Evolutionary conservation across 2,888 invertebrate genomes (phyloP).

Genomic region (Leucoptera coffeella): DNA sequence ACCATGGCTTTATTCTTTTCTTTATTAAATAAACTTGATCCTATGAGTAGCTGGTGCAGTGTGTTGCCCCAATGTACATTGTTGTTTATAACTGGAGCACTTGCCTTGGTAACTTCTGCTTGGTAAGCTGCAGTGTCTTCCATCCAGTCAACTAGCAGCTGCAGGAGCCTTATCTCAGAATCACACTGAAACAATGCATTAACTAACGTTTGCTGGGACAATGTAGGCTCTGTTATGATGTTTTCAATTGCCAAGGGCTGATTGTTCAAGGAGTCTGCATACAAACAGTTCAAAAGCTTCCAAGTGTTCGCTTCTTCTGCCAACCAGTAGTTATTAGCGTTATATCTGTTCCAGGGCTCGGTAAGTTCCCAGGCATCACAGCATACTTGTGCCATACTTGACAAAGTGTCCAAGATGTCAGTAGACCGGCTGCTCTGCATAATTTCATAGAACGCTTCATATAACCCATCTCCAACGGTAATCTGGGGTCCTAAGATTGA

Average conservation of each 20-base stretch:
- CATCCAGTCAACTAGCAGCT: slow-evolving; percentile 89
- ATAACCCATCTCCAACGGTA: slow-evolving; percentile 23
- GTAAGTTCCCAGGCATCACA: slow-evolving; percentile 52
- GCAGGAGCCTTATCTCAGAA: slow-evolving; percentile 60
- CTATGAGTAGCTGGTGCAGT: slow-evolving; percentile 64
- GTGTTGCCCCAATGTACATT: slow-evolving; percentile 91
- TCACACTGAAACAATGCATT: slow-evolving; percentile 37
- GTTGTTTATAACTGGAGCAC: slow-evolving; percentile 35
- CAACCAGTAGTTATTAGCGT: slow-evolving; percentile 51
- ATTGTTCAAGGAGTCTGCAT: slow-evolving; percentile 69
- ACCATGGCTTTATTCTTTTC: slow-evolving; percentile 46
- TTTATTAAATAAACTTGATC: slow-evolving; percentile 38
- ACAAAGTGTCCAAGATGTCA: slow-evolving; percentile 55
- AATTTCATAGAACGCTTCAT: slow-evolving; percentile 41
- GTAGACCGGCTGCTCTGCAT: slow-evolving; percentile 33
- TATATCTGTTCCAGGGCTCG: slow-evolving; percentile 44
- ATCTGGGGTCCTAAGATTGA: slow-evolving; percentile 22
- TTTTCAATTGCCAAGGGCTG: slow-evolving; percentile 46
- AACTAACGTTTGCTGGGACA: slow-evolving; percentile 33
- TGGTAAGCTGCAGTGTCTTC: slow-evolving; percentile 82
- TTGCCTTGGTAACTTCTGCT: slow-evolving; percentile 50
- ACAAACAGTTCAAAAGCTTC: slow-evolving; percentile 76
- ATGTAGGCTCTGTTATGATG: slow-evolving; percentile 27
- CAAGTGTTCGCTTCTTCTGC: slow-evolving; percentile 85
- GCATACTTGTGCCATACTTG: slow-evolving; percentile 59